Percentiles rank a stretch among this genome's conserved stretches.
Evolutionary conservation across 2,797 vertebrate species (phyloP).

Genomic region (Avahi laniger): DNA sequence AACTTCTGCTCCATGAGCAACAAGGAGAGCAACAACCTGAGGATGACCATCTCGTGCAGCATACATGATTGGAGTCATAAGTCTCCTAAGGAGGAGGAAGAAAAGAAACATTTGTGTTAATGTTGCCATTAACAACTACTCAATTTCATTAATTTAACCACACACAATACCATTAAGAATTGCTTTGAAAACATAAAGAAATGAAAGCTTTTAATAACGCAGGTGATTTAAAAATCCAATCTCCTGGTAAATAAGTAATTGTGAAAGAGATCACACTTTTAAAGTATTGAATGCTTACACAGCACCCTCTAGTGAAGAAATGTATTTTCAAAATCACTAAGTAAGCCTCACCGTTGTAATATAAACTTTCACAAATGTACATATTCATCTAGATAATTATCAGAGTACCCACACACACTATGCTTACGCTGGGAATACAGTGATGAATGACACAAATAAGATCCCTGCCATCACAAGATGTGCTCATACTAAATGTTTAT

Average conservation of each 20-base stretch:
- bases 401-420: not conserved
- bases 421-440: not conserved
- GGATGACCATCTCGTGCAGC: conserved; percentile 88
- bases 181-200: conserved; percentile 59
- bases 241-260: conserved; percentile 23
- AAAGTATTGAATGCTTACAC: conserved; percentile 33
- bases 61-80: conserved; percentile 93
- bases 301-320: conserved; percentile 58
- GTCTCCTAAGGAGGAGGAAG: conserved; percentile 84
- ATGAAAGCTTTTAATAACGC: conserved; percentile 27
- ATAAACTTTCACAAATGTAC: not conserved
- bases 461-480: not conserved
- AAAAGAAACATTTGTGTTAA: conserved; percentile 20
- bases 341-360: not conserved
- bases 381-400: not conserved
- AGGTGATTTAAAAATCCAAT: conserved; percentile 46
- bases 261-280: not conserved
- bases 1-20: conserved; percentile 90
- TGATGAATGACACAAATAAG: not conserved
- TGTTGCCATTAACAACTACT: conserved; percentile 19
- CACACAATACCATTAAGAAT: not conserved
- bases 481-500: not conserved
- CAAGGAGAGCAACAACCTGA: conserved; percentile 91
- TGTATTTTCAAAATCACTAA: not conserved
- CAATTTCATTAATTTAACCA: conserved; percentile 21